Base-by-base conservation (phyloP, 2,797 vertebrate species). In the Melopsittacus undulatus region DNA sequence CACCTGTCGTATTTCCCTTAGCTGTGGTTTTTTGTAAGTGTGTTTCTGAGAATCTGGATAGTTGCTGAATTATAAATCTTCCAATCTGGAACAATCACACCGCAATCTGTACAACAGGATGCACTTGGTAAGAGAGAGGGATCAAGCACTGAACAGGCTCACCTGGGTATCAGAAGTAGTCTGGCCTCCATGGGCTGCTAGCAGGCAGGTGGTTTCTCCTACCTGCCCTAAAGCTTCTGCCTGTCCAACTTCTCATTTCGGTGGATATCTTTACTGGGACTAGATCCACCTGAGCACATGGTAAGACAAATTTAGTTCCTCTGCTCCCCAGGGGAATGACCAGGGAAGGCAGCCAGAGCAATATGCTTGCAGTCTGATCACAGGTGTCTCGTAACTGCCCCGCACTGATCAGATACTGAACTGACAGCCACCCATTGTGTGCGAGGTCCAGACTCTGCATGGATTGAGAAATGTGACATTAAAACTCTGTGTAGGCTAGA, bases 1-100 rank as follows among this genome's bases (percentile, higher is more conserved):
- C 82, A 93, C 94, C 92, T 97, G 96, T 38, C 5, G 1, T 30
- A 26, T 89, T 97, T 92, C 89, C 86, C 89, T 87, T 87, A 62
- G 72, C 72, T 78, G 86, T 64, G 79, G 62, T 72, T 92, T 91
- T 93, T 7, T 10, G 81, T 92, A 89, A 87, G 61, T 1, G 0
- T n/a, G 20, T 66, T 96, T 96, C 93, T 92, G 72, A 90, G 90
- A 95, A 94, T 59, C 78, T 52, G 22, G 27, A 11, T 43, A 54
- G 76, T 8, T 74, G 73, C 46, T 92, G 30, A 40, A 73, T 56
- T 75, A 62, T 87, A 83, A 89, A 89, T 85, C 83, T 94, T 66
- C 38, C 79, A 5, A 2, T 66, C 6, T 75, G 92, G 75, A 88
- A 45, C 43, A 73, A 27, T 15, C 67, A 59, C 24, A 52, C 29